phyloP scores from a whole-genome alignment of 2,888 invertebrate genomes.

The Lumbricus terrestris region DNA sequence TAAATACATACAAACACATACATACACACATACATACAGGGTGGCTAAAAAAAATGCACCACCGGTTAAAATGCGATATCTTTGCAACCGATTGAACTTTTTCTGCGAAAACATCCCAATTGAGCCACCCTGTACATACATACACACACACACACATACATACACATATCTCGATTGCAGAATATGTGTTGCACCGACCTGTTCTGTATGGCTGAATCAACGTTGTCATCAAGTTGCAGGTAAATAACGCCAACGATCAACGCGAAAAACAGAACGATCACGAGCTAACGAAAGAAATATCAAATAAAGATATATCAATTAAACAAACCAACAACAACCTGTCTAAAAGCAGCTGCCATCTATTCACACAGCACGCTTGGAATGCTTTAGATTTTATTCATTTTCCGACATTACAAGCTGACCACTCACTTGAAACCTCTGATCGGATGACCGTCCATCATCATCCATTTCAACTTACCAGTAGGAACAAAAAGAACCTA shows the following conservation, averaged over 20 bases:
- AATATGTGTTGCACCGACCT: constrained; percentile 46
- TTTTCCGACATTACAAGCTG: too few species aligned
- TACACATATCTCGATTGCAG: neutral
- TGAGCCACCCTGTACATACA: neutral
- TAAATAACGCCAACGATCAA: constrained; percentile 57
- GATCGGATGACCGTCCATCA: too few species aligned
- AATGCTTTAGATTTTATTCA: neutral
- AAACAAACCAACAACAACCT: neutral
- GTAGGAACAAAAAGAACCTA: too few species aligned
- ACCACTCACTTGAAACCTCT: neutral
- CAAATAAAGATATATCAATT: neutral
- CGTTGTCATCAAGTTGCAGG: constrained; percentile 48
- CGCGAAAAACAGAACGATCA: constrained; percentile 52
- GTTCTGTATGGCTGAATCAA: constrained; percentile 55
- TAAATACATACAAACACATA: too few species aligned
- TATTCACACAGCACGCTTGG: neutral
- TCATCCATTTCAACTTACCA: too few species aligned
- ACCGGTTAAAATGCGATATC: too few species aligned
- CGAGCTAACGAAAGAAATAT: constrained; percentile 42
- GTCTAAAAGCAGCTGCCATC: neutral
- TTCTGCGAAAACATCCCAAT: too few species aligned
- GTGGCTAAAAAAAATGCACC: too few species aligned
- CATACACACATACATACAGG: too few species aligned
- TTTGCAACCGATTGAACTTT: too few species aligned
- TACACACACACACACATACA: neutral